Evolutionary conservation across 2,888 invertebrate genomes (phyloP), one percentile per base, ranked within the genome.

Genomic region (Yponomeuta evonymella): DNA sequence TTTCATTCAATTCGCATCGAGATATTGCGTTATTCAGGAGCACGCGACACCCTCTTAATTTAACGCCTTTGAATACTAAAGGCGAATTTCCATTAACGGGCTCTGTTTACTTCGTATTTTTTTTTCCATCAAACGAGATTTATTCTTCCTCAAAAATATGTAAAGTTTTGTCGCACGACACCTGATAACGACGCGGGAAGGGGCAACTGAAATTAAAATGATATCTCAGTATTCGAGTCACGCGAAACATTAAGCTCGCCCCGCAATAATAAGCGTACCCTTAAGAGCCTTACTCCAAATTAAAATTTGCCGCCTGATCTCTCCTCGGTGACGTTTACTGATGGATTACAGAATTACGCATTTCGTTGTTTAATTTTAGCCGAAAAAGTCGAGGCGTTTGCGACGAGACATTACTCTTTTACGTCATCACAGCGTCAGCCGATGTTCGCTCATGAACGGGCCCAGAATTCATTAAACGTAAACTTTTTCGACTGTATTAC

Each of bases 241-340:
- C 91, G 92, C 82, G 87, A 89, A 88, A 90, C 91, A 91, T 92
- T 92, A 91, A 87, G 86, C 89, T 86, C 79, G 79, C 80, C 82
- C 81, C 81, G 85, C 88, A 88, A 88, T 90, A 90, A 89, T 23
- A 23, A 89, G 88, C 87, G 86, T 82, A 83, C 87, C 87, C 86
- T 87, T 87, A 86, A 88, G 83, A 85, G 86, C 82, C 84, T 86
- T 86, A 86, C 84, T 86, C 85, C 82, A 89, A 91, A 92, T 91
- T 91, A 91, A 92, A 91, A 91, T 92, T 92, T 90, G 86, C 86
- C 84, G 88, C 82, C 86, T 86, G 89, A 90, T 89, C 89, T 87
- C 85, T 78, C 81, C 75, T 72, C 78, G 80, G 80, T 84, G 88
- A 86, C 89, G 82, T 82, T 81, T 79, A 75, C 83, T 90, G 91